Base-by-base conservation (phyloP, 2,113 vertebrate species). In the Limnothrissa miodon region DNA sequence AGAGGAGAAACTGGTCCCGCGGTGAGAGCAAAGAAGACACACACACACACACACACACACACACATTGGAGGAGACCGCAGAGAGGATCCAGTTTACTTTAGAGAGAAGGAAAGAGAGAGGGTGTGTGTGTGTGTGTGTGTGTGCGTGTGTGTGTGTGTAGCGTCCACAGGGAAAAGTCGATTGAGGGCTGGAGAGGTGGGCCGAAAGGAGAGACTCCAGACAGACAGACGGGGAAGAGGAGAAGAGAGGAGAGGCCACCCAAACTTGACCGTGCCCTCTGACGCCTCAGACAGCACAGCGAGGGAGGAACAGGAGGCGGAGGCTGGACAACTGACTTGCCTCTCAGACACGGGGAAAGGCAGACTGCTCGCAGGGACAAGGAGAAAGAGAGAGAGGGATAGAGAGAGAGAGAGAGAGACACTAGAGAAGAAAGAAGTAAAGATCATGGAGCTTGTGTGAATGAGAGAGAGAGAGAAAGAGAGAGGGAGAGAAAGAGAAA, bases 371-470 rank as follows among this genome's bases (percentile, higher is more conserved):
- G 33, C 9, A 25, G 13, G 33, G 15, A 5, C 4, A 59, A 9
- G 23, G n/a, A 66, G 13, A 13, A 9, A 25, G 25, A 33, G 59
- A 1, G 29, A 80, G 45, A 29, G 51, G 59, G 78, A 48, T 45
- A 44, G n/a, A 45, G 17, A 13, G 44, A 17, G 25, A 21, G 59
- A 25, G n/a, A 66, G 5, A 21, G 48, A 5, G 19, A 4, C n/a
- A n/a, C n/a, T 45, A 80, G 45, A 29, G 51, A 10, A 53, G 53
- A 21, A 44, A 39, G 39, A n/a, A 45, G 21, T 39, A 36, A 44
- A 2, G 78, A 79, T 45, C 66, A 39, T 10, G 25, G 42, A 83
- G 56, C 44, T 29, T 79, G 45, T 79, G 81, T 80, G 59, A 80
- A 48, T 45, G 59, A 44, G n/a, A 45, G 17, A 13, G 44, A 17